Evolutionary conservation across 2,888 invertebrate genomes (phyloP).

Genomic region (Liopterus haemorrhoidalis): DNA sequence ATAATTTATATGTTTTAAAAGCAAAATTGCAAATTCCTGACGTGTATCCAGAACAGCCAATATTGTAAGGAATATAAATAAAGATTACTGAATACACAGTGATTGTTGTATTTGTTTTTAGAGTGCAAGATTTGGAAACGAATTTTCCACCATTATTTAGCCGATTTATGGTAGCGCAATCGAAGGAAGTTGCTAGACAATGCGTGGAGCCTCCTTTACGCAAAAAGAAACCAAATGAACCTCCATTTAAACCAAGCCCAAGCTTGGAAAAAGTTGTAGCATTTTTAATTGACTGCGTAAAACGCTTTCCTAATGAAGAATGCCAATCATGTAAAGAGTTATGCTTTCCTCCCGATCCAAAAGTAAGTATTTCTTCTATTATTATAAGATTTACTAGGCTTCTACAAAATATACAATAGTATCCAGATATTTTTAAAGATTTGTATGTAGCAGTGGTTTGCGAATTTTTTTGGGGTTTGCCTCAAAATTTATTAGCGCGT

Average conservation of each 20-base stretch:
- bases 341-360: slow-evolving; percentile 56
- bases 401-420: slow-evolving; percentile 7
- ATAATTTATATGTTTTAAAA: slow-evolving; percentile 57
- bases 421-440: not conserved
- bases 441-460: too few relatives aligned
- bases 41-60: slow-evolving; percentile 53
- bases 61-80: slow-evolving; percentile 45
- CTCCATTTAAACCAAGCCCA: slow-evolving; percentile 56
- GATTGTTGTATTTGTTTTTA: slow-evolving; percentile 36
- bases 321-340: slow-evolving; percentile 59
- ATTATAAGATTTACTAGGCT: slow-evolving; percentile 11
- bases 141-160: slow-evolving; percentile 61
- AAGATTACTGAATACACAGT: slow-evolving; percentile 8
- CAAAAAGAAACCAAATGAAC: slow-evolving; percentile 48
- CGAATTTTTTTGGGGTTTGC: too few relatives aligned
- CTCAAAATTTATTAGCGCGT: too few relatives aligned
- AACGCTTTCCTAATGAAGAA: slow-evolving; percentile 54
- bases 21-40: slow-evolving; percentile 57
- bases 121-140: slow-evolving; percentile 54
- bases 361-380: slow-evolving; percentile 39
- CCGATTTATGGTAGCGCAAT: slow-evolving; percentile 58
- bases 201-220: slow-evolving; percentile 64
- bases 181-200: slow-evolving; percentile 60
- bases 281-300: slow-evolving; percentile 58
- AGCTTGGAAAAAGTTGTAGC: slow-evolving; percentile 56